Percentiles rank a stretch among this genome's conserved stretches.
These are phyloP conservation scores for Paralinhomoeus sp. DNA, from an alignment of 2,888 invertebrate genomes.

Conservation along the genomic window DNA sequence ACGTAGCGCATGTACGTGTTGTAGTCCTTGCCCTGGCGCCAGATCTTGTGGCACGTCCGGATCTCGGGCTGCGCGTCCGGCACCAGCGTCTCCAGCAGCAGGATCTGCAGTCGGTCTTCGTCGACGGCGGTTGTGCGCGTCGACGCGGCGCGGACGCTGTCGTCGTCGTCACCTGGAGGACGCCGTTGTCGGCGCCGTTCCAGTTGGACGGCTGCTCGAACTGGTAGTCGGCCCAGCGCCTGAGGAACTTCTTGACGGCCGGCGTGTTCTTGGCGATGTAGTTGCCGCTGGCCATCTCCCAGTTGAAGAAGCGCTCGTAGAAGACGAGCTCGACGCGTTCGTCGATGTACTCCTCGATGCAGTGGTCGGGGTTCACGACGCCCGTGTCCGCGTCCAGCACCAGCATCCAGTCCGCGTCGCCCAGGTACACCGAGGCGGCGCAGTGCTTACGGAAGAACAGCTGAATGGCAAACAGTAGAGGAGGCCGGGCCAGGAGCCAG, in stretches of 20 bases:
- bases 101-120: slow-evolving; percentile 10
- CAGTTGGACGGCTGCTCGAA: slow-evolving; percentile 14
- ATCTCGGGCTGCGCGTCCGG: slow-evolving; percentile 11
- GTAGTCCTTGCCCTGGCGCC: slow-evolving; percentile 15
- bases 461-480: slow-evolving; percentile 8
- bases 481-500: no score
- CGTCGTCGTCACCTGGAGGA: slow-evolving; percentile 2
- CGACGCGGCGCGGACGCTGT: no score
- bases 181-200: slow-evolving; percentile 21
- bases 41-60: slow-evolving; percentile 13
- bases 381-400: slow-evolving; percentile 23
- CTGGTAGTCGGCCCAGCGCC: slow-evolving; percentile 13
- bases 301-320: slow-evolving; percentile 24
- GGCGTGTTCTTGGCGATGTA: slow-evolving; percentile 16
- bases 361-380: slow-evolving; percentile 15
- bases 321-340: slow-evolving; percentile 18
- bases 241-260: slow-evolving; percentile 10
- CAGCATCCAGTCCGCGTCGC: slow-evolving; percentile 21
- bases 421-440: slow-evolving; percentile 18
- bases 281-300: slow-evolving; percentile 22
- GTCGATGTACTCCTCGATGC: slow-evolving; percentile 20
- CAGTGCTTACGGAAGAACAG: slow-evolving; percentile 22
- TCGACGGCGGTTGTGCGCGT: no score
- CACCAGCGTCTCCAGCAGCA: slow-evolving; percentile 15
- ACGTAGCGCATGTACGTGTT: slow-evolving; percentile 21